phyloP scores from a whole-genome alignment of 2,113 vertebrate genomes.

The Cyprinodon brontotheroides region DNA sequence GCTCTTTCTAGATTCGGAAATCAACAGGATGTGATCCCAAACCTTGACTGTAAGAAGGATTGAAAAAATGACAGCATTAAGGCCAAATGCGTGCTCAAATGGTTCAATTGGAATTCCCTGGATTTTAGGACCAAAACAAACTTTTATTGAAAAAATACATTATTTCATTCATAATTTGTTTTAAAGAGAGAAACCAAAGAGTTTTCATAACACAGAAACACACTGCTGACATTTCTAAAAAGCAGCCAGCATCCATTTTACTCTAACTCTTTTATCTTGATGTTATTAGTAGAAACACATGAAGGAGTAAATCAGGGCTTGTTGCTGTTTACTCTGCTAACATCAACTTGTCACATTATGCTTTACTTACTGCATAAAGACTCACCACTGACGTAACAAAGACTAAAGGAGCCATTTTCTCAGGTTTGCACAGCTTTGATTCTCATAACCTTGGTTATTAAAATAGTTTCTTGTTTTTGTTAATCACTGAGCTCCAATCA shows the following conservation, averaged over 20 bases:
- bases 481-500: neutral
- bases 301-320: neutral
- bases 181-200: too few species aligned
- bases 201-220: too few species aligned
- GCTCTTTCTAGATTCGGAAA: too few species aligned
- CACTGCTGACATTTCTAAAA: neutral
- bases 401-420: neutral
- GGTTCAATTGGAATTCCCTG: too few species aligned
- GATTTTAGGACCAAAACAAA: too few species aligned
- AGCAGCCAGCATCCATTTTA: neutral
- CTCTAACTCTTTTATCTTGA: neutral
- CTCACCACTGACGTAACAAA: neutral
- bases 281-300: neutral
- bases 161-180: too few species aligned
- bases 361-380: neutral
- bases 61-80: too few species aligned
- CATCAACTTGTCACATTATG: neutral
- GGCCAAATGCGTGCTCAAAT: too few species aligned
- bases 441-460: slow-evolving; percentile 11
- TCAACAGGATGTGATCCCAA: too few species aligned
- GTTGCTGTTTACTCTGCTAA: neutral
- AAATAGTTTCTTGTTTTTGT: neutral
- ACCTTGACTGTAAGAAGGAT: too few species aligned
- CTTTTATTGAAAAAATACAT: too few species aligned
- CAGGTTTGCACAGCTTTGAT: neutral